These are phyloP conservation scores for Cataglyphis cursor DNA, from an alignment of 2,888 invertebrate genomes.

Conservation along the genomic window DNA sequence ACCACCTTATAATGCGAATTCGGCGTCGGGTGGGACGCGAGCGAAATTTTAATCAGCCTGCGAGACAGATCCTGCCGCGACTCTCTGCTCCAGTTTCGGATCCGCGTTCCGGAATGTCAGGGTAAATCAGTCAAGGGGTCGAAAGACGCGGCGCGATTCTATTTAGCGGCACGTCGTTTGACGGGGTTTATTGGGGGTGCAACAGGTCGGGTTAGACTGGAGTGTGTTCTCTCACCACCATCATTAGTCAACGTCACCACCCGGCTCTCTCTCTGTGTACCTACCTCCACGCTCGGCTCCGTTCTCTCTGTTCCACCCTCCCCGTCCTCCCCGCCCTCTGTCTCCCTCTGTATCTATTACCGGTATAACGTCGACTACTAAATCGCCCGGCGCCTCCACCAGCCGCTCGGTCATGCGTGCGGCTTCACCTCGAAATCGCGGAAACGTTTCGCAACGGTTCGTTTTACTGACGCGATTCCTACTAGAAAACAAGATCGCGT, in stretches of 20 bases:
- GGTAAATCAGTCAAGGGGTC: slow-evolving; percentile 76
- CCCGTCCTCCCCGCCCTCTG: slow-evolving; percentile 67
- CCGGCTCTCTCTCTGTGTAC: slow-evolving; percentile 73
- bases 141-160: slow-evolving; percentile 84
- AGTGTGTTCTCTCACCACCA: slow-evolving; percentile 87
- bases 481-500: slow-evolving; percentile 40
- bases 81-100: slow-evolving; percentile 61
- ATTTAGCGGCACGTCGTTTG: slow-evolving; percentile 85
- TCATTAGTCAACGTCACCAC: slow-evolving; percentile 86
- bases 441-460: slow-evolving; percentile 67
- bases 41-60: slow-evolving; percentile 57
- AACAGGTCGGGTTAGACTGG: slow-evolving; percentile 86
- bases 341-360: slow-evolving; percentile 81
- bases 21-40: slow-evolving; percentile 11
- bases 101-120: slow-evolving; percentile 67
- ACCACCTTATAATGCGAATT: not conserved
- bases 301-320: slow-evolving; percentile 62
- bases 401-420: slow-evolving; percentile 77
- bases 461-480: slow-evolving; percentile 58
- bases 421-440: slow-evolving; percentile 73
- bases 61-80: slow-evolving; percentile 35
- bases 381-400: slow-evolving; percentile 78
- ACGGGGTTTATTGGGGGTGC: slow-evolving; percentile 86
- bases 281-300: slow-evolving; percentile 61
- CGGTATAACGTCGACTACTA: slow-evolving; percentile 80